Base-by-base conservation (phyloP, 2,888 invertebrate species). In the Calameuta pallipes region DNA sequence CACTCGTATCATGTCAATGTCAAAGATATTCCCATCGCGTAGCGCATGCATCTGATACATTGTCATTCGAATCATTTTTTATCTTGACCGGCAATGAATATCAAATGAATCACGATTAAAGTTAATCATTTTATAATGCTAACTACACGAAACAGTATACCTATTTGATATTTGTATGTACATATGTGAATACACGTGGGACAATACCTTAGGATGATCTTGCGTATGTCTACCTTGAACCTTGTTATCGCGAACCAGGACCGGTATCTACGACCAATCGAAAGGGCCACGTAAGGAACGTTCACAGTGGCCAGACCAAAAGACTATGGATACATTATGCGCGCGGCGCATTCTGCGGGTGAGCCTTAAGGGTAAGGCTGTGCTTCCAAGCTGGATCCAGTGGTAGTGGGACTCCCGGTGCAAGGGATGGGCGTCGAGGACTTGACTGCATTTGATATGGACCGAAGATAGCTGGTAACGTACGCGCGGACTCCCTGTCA, bases 361-460 rank as follows among this genome's bases (percentile, higher is more conserved):
- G 74, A 80, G 74, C 76, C 77, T 73, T 73, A 75, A 78, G 77
- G 76, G 76, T 41, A 75, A 34, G 36, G 11, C 31, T 73, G n/a
- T 12, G 33, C 31, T 36, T n/a, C 70, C 36, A 73, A 75, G 69
- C 73, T 71, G 76, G 68, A 75, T 34, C 69, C 75, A 76, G 76
- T 23, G 77, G 34, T 75, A 75, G 73, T 41, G 70, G 76, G 37
- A 33, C 71, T 34, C 73, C 69, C 56, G 75, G 75, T 75, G 77
- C 79, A 79, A 79, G 79, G 82, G 79, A 82, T 76, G 79, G 74
- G 80, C 82, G 80, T 76, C 80, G 79, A 85, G 88, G 86, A 88
- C 86, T 85, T 83, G 86, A 87, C 87, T 87, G 88, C 88, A 90
- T 91, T 91, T 91, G 91, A 91, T 90, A 91, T 91, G 90, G 90